These are phyloP conservation scores for Lissonota sp. DNA, from an alignment of 2,888 invertebrate species.

Conservation along the genomic window DNA sequence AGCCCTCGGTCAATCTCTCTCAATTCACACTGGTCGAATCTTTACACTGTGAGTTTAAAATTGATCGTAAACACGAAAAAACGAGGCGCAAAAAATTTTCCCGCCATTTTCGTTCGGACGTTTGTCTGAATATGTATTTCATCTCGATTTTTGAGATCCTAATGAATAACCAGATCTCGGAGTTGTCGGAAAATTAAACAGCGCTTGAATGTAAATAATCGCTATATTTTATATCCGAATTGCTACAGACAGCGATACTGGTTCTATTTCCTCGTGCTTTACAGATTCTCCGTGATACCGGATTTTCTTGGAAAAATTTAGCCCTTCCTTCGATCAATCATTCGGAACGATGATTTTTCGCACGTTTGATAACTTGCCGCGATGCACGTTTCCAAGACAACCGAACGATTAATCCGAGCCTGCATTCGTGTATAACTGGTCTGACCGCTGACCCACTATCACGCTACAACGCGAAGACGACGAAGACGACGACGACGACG, in stretches of 20 bases:
- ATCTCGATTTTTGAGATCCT: conserved; percentile 25
- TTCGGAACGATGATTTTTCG: not conserved
- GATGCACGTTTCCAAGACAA: conserved; percentile 49
- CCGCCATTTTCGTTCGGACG: conserved; percentile 6
- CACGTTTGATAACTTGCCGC: too few relatives aligned
- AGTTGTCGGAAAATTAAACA: not conserved
- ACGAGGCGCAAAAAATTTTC: conserved; percentile 4
- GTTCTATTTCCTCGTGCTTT: too few relatives aligned
- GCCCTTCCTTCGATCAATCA: too few relatives aligned
- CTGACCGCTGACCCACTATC: conserved; percentile 71
- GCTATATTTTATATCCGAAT: too few relatives aligned
- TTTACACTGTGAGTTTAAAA: not conserved
- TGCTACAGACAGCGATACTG: too few relatives aligned
- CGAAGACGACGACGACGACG: conserved; percentile 48
- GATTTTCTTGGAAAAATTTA: too few relatives aligned
- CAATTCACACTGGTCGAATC: not conserved
- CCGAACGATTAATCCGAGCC: conserved; percentile 60
- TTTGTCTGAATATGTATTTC: not conserved
- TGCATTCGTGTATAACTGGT: conserved; percentile 63
- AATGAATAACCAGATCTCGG: conserved; percentile 10
- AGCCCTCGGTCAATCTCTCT: conserved; percentile 4
- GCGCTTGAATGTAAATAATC: not conserved
- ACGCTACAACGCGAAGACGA: conserved; percentile 41
- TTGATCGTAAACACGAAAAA: not conserved
- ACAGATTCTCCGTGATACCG: too few relatives aligned